Percentiles rank a stretch among this genome's conserved stretches.
phyloP scores from a whole-genome alignment of 1,140 invertebrate species.

The Propsilocerus akamusi region DNA sequence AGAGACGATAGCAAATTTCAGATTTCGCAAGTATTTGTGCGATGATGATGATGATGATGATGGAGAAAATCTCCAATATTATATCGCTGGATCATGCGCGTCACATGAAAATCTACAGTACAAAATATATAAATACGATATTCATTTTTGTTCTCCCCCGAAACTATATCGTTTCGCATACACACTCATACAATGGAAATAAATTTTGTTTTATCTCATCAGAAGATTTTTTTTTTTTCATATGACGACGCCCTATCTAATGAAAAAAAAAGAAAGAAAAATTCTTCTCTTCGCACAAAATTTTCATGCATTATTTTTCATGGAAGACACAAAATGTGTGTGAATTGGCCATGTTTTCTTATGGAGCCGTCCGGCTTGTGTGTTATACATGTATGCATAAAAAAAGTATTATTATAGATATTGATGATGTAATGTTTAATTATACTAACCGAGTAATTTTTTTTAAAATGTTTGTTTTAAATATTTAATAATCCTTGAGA shows the following conservation, averaged over 20 bases:
- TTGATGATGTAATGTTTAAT: not conserved
- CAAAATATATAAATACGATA: no score
- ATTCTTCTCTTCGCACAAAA: not conserved
- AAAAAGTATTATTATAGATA: not conserved
- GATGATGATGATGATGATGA: no score
- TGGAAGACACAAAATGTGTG: not conserved
- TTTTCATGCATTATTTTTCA: constrained; percentile 2
- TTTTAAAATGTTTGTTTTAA: constrained; percentile 1
- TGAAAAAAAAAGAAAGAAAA: no score
- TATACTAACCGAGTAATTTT: not conserved
- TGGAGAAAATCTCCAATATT: not conserved
- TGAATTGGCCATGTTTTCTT: not conserved
- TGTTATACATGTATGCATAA: no score
- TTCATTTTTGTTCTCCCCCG: not conserved
- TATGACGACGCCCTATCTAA: constrained; percentile 4
- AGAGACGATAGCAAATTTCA: no score
- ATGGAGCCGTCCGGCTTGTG: no score
- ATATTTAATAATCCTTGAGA: constrained; percentile 1
- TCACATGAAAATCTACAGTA: no score
- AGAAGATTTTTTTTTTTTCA: not conserved
- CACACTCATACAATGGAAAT: not conserved
- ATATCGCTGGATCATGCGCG: constrained; percentile 2
- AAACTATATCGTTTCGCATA: constrained; percentile 2
- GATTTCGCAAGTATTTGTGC: no score
- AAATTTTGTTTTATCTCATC: constrained; percentile 1